Conservation (phyloP, 2,888 invertebrate genomes). For the Silvanus unidentatus region DNA sequence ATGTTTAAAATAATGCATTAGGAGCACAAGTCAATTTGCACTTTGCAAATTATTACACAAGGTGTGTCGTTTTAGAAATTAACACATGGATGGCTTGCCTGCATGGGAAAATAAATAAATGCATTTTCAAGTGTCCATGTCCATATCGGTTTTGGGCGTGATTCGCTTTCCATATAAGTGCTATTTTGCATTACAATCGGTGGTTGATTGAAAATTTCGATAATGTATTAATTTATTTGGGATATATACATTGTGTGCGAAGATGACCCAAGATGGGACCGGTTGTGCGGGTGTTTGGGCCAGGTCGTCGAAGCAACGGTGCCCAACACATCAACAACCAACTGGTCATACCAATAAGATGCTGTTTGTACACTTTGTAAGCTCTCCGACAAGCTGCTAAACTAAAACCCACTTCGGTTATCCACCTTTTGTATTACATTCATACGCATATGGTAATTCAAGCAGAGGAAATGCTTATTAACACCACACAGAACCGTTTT, state of each 20-base stretch:
- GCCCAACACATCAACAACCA: slow-evolving; percentile 12
- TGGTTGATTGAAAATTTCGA: not conserved
- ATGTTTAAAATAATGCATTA: not conserved
- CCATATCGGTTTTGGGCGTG: too few relatives aligned
- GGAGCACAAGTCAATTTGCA: not conserved
- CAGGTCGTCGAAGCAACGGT: slow-evolving; percentile 18
- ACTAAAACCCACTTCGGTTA: slow-evolving; percentile 6
- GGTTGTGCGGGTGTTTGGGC: slow-evolving; percentile 33
- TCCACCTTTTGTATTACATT: slow-evolving; percentile 8
- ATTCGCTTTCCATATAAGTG: too few relatives aligned
- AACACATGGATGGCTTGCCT: not conserved
- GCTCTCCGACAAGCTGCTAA: not conserved
- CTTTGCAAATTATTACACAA: not conserved
- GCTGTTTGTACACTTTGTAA: not conserved
- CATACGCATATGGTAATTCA: slow-evolving; percentile 2
- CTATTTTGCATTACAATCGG: too few relatives aligned
- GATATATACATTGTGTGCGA: not conserved
- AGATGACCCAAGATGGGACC: slow-evolving; percentile 17
- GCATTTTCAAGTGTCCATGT: too few relatives aligned
- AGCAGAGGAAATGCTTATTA: slow-evolving; percentile 5
- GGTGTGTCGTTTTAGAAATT: not conserved
- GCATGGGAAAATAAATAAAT: too few relatives aligned
- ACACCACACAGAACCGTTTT: slow-evolving; percentile 2
- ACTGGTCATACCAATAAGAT: slow-evolving; percentile 12
- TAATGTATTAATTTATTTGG: not conserved